phyloP scores from a whole-genome alignment of 2,113 vertebrate species.

The Oreochromis niloticus region DNA sequence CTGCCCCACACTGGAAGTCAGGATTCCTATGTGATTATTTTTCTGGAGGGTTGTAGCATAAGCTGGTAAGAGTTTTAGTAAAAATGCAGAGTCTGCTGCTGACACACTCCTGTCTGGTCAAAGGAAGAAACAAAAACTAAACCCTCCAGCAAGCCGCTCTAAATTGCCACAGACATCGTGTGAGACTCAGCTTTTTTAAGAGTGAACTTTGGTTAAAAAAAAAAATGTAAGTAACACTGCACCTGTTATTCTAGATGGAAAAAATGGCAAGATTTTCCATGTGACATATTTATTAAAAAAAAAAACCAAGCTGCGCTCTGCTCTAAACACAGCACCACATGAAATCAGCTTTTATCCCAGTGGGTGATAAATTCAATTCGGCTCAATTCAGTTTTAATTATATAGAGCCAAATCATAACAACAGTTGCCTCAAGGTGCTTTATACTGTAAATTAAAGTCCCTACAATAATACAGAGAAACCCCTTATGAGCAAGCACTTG shows the following conservation, averaged over 20 bases:
- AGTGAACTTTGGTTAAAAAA: background rate
- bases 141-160: background rate
- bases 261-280: background rate
- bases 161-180: background rate
- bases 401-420: background rate
- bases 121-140: background rate
- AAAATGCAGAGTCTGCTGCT: slow-evolving; percentile 11
- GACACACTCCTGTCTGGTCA: background rate
- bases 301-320: background rate
- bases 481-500: background rate
- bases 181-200: background rate
- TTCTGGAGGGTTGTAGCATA: background rate
- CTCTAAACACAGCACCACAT: background rate
- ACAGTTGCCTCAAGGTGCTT: background rate
- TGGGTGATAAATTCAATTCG: background rate
- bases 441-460: background rate
- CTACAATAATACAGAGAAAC: background rate
- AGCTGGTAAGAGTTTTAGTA: background rate
- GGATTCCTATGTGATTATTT: background rate
- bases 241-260: background rate
- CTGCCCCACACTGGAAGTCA: background rate
- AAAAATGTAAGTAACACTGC: background rate
- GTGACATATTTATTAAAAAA: background rate
- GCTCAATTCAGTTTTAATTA: background rate
- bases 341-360: background rate